phyloP scores from a whole-genome alignment of 53 echinoderm and acorn worm species.

The Stichopus horrens region DNA sequence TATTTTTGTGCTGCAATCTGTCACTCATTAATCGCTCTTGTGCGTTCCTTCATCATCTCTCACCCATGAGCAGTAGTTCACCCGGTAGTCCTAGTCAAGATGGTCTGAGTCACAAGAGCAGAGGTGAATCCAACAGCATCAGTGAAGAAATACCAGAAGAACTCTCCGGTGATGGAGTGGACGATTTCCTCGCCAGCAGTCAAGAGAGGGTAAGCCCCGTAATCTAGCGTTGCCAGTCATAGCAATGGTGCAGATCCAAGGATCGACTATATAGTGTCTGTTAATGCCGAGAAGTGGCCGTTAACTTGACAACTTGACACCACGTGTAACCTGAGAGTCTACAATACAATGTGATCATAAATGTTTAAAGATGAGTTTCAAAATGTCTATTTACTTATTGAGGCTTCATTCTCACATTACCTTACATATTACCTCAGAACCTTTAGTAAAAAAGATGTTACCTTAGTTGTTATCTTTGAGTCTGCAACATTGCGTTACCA shows the following conservation, averaged over 20 bases:
- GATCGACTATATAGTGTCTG: too few relatives aligned
- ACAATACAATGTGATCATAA: too few relatives aligned
- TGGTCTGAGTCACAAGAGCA: constrained; percentile 64
- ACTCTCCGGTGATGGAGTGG: constrained; percentile 71
- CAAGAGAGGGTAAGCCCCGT: constrained; percentile 77
- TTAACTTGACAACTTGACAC: background rate
- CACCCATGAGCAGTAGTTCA: constrained; percentile 55
- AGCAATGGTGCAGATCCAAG: background rate
- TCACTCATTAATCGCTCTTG: background rate
- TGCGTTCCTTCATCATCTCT: background rate
- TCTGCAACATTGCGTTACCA: too few relatives aligned
- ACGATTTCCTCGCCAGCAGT: constrained; percentile 92
- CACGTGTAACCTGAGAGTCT: too few relatives aligned
- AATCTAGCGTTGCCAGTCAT: background rate
- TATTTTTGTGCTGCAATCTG: too few relatives aligned
- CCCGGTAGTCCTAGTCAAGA: constrained; percentile 82
- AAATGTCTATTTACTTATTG: too few relatives aligned
- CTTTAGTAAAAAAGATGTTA: too few relatives aligned
- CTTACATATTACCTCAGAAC: too few relatives aligned
- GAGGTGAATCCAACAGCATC: constrained; percentile 63
- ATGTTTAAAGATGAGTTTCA: too few relatives aligned
- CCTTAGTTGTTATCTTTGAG: too few relatives aligned
- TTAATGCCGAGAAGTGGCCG: too few relatives aligned
- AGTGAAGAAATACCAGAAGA: constrained; percentile 92
- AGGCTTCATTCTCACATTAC: too few relatives aligned